Conservation (phyloP, 2,797 vertebrate genomes). For the Enteromius unitaeniatus region DNA sequence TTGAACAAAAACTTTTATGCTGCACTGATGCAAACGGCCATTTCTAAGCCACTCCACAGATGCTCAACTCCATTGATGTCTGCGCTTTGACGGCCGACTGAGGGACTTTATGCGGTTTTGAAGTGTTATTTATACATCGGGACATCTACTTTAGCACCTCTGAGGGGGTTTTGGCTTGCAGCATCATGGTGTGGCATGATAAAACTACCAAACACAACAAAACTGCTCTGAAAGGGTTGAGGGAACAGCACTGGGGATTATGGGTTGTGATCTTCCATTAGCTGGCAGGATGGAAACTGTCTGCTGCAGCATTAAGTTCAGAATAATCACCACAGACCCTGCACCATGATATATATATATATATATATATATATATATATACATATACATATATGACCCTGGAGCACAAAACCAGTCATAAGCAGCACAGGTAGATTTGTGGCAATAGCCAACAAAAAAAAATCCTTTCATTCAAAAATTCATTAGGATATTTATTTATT, state of each 20-base stretch:
- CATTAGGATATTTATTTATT: too few relatives aligned
- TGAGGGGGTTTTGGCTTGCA: background rate
- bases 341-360: background rate
- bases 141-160: background rate
- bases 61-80: background rate
- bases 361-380: too few relatives aligned
- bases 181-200: background rate
- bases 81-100: background rate
- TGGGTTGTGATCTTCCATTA: conserved; percentile 14
- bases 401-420: too few relatives aligned
- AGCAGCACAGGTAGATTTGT: too few relatives aligned
- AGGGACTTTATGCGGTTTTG: background rate
- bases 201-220: background rate
- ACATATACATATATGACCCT: too few relatives aligned
- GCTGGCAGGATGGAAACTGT: background rate
- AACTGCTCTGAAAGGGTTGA: background rate
- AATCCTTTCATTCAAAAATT: too few relatives aligned
- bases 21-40: background rate
- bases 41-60: conserved; percentile 17
- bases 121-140: background rate
- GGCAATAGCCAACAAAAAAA: too few relatives aligned
- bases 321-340: background rate
- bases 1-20: background rate
- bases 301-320: background rate
- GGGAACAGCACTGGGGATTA: background rate